Evolutionary conservation across 2,888 invertebrate genomes (phyloP), one percentile per base, ranked within the genome.

Genomic region (Amblyjoppa fuscipennis): DNA sequence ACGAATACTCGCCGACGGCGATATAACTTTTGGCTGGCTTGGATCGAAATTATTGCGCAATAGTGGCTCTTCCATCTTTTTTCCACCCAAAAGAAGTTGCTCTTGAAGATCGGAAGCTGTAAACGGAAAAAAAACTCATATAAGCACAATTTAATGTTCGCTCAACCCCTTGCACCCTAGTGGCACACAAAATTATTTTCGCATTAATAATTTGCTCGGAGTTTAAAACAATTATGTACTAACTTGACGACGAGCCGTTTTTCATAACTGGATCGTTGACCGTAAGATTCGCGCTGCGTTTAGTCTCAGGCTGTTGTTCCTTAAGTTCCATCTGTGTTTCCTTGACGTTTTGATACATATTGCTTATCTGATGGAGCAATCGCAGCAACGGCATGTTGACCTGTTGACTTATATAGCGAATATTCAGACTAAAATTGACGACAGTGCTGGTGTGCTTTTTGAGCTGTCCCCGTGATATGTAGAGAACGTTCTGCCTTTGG

Each of bases 341-440:
- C 93, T 98, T 98, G 1, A 99, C 98, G 93, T 99, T 99, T 94
- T 98, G 98, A 94, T 99, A 98, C 98, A 99, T 99, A 92, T 98
- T 99, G 91, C 98, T 98, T 92, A 99, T 99, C 95, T 99, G 99
- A 94, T 99, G 99, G 83, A 99, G 95, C 75, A 99, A 95, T 74
- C 99, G 95, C 68, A 99, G 95, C 53, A 99, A 95, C 0, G 99
- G 99, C 99, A 99, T 99, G 94, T 99, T 99, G 1, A 99, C 98
- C 95, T 99, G 98, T 93, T 99, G 99, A 69, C 98, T 98, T 90
- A 99, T 98, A 92, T 97, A 98, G 77, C 98, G 96, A 89, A 98
- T 97, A 92, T 98, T 97, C 84, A 98, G 95, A 91, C 97, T 98
- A 93, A 99, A 98, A 94, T 99, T 98, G 81, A 99, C 96, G 91